Evolutionary conservation across 2,113 vertebrate genomes (phyloP).

Genomic region (Agelaius tricolor): DNA sequence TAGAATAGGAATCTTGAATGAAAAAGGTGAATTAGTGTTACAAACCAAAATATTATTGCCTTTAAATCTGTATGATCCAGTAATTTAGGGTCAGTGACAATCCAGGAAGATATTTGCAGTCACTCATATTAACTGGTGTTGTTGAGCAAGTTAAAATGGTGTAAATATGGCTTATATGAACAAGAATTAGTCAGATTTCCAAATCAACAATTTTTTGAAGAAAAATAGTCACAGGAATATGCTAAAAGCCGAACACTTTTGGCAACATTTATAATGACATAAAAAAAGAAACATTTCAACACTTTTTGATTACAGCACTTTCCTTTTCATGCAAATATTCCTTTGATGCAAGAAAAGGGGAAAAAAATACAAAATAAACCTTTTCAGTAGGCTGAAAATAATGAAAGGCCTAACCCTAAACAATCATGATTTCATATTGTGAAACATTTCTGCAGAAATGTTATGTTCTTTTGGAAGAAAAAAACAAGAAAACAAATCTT

Average conservation of each 20-base stretch:
- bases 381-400: neutral
- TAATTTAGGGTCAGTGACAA: neutral
- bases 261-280: neutral
- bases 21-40: neutral
- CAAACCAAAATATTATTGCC: neutral
- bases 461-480: neutral
- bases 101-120: neutral
- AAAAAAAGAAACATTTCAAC: neutral
- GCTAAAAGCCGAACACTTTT: neutral
- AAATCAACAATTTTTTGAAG: neutral
- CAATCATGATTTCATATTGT: neutral
- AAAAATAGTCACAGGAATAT: neutral
- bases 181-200: neutral
- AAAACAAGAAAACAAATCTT: neutral
- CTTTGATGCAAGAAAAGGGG: neutral
- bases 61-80: neutral
- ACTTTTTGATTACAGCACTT: neutral
- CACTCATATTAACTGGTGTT: neutral
- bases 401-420: neutral
- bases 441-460: neutral
- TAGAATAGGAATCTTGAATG: neutral
- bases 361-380: neutral
- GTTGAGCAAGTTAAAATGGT: neutral
- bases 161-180: neutral
- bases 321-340: neutral